These are phyloP conservation scores for Babyrousa celebensis DNA, from an alignment of 2,797 vertebrate genomes.

Conservation along the genomic window DNA sequence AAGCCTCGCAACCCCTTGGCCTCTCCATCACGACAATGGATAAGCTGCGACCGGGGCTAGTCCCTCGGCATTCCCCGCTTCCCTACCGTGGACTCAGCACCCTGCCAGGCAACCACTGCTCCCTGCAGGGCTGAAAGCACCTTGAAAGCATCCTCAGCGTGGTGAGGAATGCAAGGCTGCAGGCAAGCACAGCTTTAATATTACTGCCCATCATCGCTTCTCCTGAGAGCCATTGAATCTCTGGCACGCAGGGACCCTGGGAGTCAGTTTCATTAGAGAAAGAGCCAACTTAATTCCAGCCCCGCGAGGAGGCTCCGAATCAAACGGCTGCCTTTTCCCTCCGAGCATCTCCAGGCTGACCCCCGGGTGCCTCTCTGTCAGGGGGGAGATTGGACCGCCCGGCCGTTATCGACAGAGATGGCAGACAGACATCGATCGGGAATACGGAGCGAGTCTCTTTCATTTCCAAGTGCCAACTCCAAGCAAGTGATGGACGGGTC, in stretches of 20 bases:
- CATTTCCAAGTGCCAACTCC: conserved; percentile 77
- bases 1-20: neutral
- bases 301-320: conserved; percentile 52
- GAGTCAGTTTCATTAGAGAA: conserved; percentile 80
- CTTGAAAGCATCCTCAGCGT: neutral
- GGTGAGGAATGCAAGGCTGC: rapidly evolving
- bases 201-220: neutral
- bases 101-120: rapidly evolving
- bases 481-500: conserved; percentile 59
- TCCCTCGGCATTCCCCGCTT: rapidly evolving
- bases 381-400: conserved; percentile 68
- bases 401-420: conserved; percentile 56
- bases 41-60: rapidly evolving
- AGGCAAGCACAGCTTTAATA: rapidly evolving
- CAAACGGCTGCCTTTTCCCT: conserved; percentile 52
- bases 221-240: neutral
- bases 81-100: rapidly evolving
- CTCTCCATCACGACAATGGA: neutral
- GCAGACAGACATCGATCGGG: conserved; percentile 81
- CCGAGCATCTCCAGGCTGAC: conserved; percentile 64
- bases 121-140: neutral
- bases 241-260: neutral
- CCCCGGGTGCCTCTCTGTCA: conserved; percentile 49
- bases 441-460: conserved; percentile 77
- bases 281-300: conserved; percentile 78